Conservation (phyloP, 2,797 vertebrate species). For the Arctocebus calabarensis region DNA sequence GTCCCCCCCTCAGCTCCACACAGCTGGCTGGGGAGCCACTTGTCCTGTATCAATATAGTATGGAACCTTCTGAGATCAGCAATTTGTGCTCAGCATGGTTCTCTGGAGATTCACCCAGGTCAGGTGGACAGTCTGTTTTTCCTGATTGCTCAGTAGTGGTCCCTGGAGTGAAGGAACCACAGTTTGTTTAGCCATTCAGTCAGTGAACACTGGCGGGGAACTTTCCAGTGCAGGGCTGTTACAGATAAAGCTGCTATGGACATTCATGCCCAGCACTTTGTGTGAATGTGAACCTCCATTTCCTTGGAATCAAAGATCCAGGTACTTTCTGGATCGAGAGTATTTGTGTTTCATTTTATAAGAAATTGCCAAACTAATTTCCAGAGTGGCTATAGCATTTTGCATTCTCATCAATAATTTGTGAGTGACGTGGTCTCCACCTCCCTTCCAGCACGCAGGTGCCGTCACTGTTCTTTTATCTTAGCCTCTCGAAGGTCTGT, state of each 20-base stretch:
- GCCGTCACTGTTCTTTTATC: not conserved
- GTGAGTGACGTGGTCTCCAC: not conserved
- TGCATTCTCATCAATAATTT: not conserved
- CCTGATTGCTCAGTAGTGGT: not conserved
- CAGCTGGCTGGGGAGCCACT: too few relatives aligned
- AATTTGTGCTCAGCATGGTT: not conserved
- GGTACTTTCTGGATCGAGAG: not conserved
- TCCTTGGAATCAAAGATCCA: not conserved
- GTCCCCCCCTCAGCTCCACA: too few relatives aligned
- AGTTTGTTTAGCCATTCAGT: not conserved
- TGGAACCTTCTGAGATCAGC: not conserved
- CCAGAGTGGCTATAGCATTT: not conserved
- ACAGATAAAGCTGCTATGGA: not conserved
- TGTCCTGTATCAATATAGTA: too few relatives aligned
- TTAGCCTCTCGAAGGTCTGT: not conserved
- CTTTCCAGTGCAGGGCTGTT: not conserved
- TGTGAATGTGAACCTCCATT: not conserved
- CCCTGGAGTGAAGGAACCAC: fast-evolving
- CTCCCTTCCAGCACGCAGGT: fast-evolving
- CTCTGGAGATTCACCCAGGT: not conserved
- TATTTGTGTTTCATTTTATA: not conserved
- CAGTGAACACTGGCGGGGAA: not conserved
- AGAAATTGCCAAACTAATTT: not conserved
- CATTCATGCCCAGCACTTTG: not conserved
- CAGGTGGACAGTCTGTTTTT: fast-evolving